phyloP scores from a whole-genome alignment of 2,113 vertebrate genomes.

The Vombatus ursinus region DNA sequence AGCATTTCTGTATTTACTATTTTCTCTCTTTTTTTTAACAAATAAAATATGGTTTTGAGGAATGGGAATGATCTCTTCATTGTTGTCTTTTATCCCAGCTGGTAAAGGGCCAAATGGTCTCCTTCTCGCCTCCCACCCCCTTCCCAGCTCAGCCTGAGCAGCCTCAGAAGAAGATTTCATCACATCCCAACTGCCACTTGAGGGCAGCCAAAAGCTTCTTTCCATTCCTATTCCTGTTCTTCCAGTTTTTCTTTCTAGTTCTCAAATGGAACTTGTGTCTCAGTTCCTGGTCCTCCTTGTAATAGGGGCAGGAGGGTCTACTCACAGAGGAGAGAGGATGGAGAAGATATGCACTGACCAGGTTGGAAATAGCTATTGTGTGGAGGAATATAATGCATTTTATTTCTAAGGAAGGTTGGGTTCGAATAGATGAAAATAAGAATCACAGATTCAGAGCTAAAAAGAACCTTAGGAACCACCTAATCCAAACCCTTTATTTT shows the following conservation, averaged over 20 bases:
- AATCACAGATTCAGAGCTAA: not conserved
- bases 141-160: not conserved
- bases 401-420: conserved; percentile 38
- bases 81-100: not conserved
- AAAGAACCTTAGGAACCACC: not conserved
- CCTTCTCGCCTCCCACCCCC: not conserved
- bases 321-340: not conserved
- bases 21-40: not conserved
- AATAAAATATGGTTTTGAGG: conserved; percentile 37
- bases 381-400: conserved; percentile 23
- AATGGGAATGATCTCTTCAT: conserved; percentile 1
- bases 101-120: not conserved
- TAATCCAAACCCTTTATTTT: not conserved
- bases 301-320: conserved; percentile 20
- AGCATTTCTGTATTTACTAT: conserved; percentile 33
- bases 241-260: not conserved
- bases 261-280: conserved; percentile 3
- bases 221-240: not conserved
- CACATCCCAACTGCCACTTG: conserved; percentile 47
- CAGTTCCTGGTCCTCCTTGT: conserved; percentile 36
- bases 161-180: not conserved
- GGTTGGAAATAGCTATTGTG: not conserved
- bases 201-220: conserved; percentile 60
- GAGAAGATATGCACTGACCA: not conserved
- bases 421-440: not conserved